Evolutionary conservation across 2,797 vertebrate genomes (phyloP).

Genomic region (Acipenser oxyrinchus): DNA sequence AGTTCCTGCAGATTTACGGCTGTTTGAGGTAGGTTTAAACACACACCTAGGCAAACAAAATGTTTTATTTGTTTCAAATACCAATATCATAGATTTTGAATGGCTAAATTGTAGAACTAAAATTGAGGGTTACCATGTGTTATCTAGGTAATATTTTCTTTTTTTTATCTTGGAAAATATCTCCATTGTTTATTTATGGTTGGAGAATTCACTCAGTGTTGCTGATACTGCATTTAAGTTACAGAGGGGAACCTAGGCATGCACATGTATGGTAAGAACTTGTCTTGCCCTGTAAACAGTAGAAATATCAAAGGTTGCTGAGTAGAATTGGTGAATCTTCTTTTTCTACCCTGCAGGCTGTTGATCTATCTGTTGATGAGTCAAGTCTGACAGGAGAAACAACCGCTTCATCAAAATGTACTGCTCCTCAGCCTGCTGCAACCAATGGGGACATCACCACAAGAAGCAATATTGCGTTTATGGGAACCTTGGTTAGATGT

Average conservation of each 20-base stretch:
- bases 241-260: background rate
- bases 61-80: background rate
- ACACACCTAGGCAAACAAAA: background rate
- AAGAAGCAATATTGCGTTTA: conserved; percentile 89
- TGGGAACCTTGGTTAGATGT: conserved; percentile 91
- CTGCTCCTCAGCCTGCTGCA: conserved; percentile 60
- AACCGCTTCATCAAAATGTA: conserved; percentile 78
- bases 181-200: no score
- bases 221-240: background rate
- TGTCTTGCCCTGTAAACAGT: background rate
- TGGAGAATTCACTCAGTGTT: no score
- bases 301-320: no score
- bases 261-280: background rate
- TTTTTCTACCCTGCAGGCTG: conserved; percentile 51
- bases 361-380: conserved; percentile 84
- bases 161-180: no score
- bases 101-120: no score
- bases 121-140: no score
- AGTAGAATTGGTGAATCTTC: no score
- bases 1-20: conserved; percentile 87
- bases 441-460: conserved; percentile 83
- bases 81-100: no score
- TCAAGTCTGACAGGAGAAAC: conserved; percentile 94
- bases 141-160: no score
- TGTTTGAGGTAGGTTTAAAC: conserved; percentile 73